A percentile compares a stretch with the other conserved stretches of the same genome.
These are phyloP conservation scores for Drosophila malerkotliana DNA, from an alignment of 1,140 invertebrate genomes.

Conservation along the genomic window DNA sequence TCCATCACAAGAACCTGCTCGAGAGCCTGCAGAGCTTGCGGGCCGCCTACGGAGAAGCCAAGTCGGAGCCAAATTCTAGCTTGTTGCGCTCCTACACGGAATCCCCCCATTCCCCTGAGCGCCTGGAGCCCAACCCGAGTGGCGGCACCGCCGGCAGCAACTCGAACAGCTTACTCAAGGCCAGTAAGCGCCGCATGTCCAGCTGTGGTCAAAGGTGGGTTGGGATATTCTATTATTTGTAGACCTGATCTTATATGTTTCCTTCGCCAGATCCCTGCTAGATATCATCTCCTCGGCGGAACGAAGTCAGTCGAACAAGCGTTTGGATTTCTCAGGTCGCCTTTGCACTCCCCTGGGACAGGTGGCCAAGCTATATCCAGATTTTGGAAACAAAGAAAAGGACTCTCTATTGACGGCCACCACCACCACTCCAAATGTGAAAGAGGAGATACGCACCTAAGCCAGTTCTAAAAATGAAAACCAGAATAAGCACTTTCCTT, in stretches of 20 bases:
- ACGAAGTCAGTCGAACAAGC: slow-evolving; percentile 85
- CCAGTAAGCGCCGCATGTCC: slow-evolving; percentile 84
- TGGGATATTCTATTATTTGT: neutral
- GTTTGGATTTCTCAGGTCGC: slow-evolving; percentile 92
- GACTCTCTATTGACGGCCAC: slow-evolving; percentile 33
- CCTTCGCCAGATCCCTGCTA: slow-evolving; percentile 85
- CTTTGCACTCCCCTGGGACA: slow-evolving; percentile 87
- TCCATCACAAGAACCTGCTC: slow-evolving; percentile 91
- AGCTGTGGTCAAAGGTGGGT: slow-evolving; percentile 56
- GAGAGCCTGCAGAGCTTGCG: slow-evolving; percentile 92
- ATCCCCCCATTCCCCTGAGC: slow-evolving; percentile 91
- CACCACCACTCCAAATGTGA: slow-evolving; percentile 28
- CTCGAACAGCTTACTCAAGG: slow-evolving; percentile 69
- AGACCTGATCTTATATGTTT: slow-evolving; percentile 5
- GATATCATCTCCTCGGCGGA: slow-evolving; percentile 87
- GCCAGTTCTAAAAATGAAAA: no score
- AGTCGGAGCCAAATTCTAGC: slow-evolving; percentile 85
- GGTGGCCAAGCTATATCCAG: slow-evolving; percentile 91
- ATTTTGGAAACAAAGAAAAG: slow-evolving; percentile 86
- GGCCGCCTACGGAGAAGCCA: slow-evolving; percentile 85
- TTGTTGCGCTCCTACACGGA: slow-evolving; percentile 88
- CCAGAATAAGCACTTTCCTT: neutral
- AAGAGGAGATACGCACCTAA: slow-evolving; percentile 53
- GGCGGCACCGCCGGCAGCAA: slow-evolving; percentile 44
- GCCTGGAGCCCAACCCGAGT: slow-evolving; percentile 82